Conservation (phyloP, 2,888 invertebrate species). For the Melikaiella ostensackeni region DNA sequence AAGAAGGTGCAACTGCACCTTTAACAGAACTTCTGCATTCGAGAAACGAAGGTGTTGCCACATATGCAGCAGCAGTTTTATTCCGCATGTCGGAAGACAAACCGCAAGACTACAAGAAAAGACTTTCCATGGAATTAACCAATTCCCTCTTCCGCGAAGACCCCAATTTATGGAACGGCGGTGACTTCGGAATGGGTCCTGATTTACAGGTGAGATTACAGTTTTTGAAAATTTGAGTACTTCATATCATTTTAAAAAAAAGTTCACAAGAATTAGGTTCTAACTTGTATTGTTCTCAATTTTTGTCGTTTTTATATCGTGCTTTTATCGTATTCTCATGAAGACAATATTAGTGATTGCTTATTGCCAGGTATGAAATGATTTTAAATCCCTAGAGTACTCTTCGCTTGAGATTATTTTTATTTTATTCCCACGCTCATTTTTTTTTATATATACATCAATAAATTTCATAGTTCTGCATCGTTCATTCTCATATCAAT, state of each 20-base stretch:
- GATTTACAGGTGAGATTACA: conserved; percentile 88
- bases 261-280: background rate
- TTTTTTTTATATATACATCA: background rate
- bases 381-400: background rate
- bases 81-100: conserved; percentile 99
- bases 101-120: conserved; percentile 98
- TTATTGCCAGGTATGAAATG: background rate
- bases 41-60: conserved; percentile 98
- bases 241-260: background rate
- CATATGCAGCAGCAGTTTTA: conserved; percentile 97
- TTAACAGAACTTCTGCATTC: conserved; percentile 97
- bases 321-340: background rate
- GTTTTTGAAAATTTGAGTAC: background rate
- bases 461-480: conserved; percentile 15
- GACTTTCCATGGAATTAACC: conserved; percentile 96
- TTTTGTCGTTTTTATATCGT: background rate
- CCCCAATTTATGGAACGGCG: conserved; percentile 91
- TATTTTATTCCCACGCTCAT: background rate
- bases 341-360: conserved; percentile 1
- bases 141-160: conserved; percentile 96
- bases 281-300: background rate
- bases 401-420: background rate
- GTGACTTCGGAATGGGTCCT: conserved; percentile 91
- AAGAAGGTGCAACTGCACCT: conserved; percentile 97
- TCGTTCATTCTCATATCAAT: conserved; percentile 7